Evolutionary conservation across 1,140 invertebrate genomes (phyloP).

Genomic region (Metopolophium dirhodum): DNA sequence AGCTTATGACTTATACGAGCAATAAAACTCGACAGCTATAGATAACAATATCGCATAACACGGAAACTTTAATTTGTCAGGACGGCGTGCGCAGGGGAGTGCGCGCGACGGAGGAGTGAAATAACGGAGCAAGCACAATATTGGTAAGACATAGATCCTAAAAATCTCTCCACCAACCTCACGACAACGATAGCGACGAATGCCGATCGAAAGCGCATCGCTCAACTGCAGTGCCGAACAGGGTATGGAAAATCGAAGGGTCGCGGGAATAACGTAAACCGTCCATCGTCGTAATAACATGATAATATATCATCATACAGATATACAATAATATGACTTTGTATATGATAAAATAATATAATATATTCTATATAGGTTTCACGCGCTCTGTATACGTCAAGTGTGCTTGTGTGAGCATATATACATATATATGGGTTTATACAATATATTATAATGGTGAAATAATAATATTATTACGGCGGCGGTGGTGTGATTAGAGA

Average conservation of each 20-base stretch:
- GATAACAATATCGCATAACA: not conserved
- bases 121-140: too few species aligned
- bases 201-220: not conserved
- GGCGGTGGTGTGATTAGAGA: not conserved
- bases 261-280: not conserved
- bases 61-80: constrained; percentile 30
- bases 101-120: too few species aligned
- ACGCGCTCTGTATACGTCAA: too few species aligned
- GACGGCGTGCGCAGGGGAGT: not conserved
- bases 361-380: too few species aligned
- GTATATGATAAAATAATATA: too few species aligned
- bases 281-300: not conserved
- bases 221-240: not conserved
- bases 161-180: not conserved
- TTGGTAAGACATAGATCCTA: not conserved
- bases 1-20: not conserved
- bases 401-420: not conserved
- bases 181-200: not conserved
- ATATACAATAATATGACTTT: too few species aligned
- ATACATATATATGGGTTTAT: not conserved
- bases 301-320: too few species aligned
- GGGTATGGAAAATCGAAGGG: not conserved
- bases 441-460: too few species aligned
- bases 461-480: not conserved
- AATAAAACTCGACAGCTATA: not conserved